phyloP scores from a whole-genome alignment of 1,140 invertebrate genomes.

The Bombyx mori region ASM3026992v2 NC_085122.1:5382501-5383000 shows the following conservation, averaged over 20 bases:
- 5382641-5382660: conserved; percentile 53
- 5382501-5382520: background rate
- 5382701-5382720: conserved; percentile 24
- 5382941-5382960: too few relatives aligned
- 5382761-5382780: too few relatives aligned
- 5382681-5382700: conserved; percentile 35
- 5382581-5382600: conserved; percentile 28
- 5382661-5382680: conserved; percentile 58
- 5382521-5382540: background rate
- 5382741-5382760: conserved; percentile 8
- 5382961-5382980: too few relatives aligned
- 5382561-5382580: conserved; percentile 33
- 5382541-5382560: conserved; percentile 4
- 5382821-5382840: background rate
- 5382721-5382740: conserved; percentile 3
- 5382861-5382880: background rate
- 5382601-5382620: conserved; percentile 48
- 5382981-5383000: too few relatives aligned
- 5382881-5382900: background rate
- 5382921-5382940: background rate
- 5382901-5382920: background rate
- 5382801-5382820: too few relatives aligned
- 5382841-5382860: background rate
- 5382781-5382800: too few relatives aligned
- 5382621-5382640: conserved; percentile 57